Conservation (phyloP, 2,888 invertebrate genomes). For the Heteropelma amictum region DNA sequence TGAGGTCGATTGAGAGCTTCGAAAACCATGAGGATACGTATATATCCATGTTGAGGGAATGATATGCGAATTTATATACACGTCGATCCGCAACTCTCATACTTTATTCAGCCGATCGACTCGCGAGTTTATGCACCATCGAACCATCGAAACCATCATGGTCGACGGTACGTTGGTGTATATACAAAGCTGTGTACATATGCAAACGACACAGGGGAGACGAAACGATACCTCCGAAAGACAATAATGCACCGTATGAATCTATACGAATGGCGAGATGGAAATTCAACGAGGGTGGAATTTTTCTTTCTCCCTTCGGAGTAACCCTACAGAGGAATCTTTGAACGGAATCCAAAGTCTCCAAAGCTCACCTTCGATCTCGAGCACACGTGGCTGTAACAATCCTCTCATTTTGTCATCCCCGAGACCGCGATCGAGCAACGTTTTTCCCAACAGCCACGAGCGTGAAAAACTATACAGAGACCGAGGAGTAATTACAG, state of each 20-base stretch:
- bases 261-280: neutral
- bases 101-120: conserved; percentile 45
- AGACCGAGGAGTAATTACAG: too few species aligned
- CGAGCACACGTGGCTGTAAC: too few species aligned
- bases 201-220: neutral
- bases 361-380: too few species aligned
- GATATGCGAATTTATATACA: neutral
- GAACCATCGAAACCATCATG: conserved; percentile 12
- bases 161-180: neutral
- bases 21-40: neutral
- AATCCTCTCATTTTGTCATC: too few species aligned
- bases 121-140: conserved; percentile 41
- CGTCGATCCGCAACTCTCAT: conserved; percentile 15
- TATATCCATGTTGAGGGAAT: too few species aligned
- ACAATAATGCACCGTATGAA: conserved; percentile 3
- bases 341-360: too few species aligned
- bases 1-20: too few species aligned
- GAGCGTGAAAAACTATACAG: too few species aligned
- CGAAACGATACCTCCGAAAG: neutral
- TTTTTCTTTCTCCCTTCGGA: too few species aligned
- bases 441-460: too few species aligned
- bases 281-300: neutral
- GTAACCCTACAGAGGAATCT: too few species aligned
- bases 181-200: neutral
- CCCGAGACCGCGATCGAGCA: too few species aligned